Evolutionary conservation across 1,140 invertebrate genomes (phyloP).

Genomic region (Bombus confusus): DNA sequence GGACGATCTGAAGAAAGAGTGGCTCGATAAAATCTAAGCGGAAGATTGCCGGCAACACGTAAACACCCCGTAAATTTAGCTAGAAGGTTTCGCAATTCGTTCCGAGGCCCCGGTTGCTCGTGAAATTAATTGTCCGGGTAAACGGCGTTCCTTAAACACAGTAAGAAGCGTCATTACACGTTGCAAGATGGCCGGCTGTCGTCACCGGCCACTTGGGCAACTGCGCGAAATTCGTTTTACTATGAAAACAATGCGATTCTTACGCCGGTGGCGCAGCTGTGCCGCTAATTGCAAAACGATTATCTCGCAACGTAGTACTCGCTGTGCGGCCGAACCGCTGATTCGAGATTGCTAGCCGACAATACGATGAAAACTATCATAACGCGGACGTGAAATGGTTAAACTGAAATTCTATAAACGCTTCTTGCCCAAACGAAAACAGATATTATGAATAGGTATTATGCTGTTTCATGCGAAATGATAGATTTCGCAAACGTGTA

Average conservation of each 20-base stretch:
- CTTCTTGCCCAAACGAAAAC: background rate
- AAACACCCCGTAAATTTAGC: slow-evolving; percentile 11
- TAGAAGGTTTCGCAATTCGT: slow-evolving; percentile 18
- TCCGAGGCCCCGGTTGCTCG: slow-evolving; percentile 2
- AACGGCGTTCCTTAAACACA: slow-evolving; percentile 57
- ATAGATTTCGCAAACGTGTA: background rate
- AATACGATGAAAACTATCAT: slow-evolving; percentile 1
- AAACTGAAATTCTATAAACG: background rate
- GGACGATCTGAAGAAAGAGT: no score
- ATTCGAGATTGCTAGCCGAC: slow-evolving; percentile 10
- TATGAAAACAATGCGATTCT: slow-evolving; percentile 64
- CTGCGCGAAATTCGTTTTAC: slow-evolving; percentile 64
- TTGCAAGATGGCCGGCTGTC: slow-evolving; percentile 59
- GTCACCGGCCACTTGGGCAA: slow-evolving; percentile 60
- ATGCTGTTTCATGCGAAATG: background rate
- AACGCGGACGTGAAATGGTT: background rate
- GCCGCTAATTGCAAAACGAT: slow-evolving; percentile 63
- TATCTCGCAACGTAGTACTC: slow-evolving; percentile 58
- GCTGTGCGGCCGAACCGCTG: slow-evolving; percentile 4
- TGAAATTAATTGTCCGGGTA: slow-evolving; percentile 61
- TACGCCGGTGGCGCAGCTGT: slow-evolving; percentile 58
- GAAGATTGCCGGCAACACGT: background rate
- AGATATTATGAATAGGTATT: background rate
- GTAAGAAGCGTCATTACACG: slow-evolving; percentile 62
- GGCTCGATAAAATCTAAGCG: background rate